These are phyloP conservation scores for Xenops minutus DNA, from an alignment of 2,797 vertebrate species.

Conservation along the genomic window DNA sequence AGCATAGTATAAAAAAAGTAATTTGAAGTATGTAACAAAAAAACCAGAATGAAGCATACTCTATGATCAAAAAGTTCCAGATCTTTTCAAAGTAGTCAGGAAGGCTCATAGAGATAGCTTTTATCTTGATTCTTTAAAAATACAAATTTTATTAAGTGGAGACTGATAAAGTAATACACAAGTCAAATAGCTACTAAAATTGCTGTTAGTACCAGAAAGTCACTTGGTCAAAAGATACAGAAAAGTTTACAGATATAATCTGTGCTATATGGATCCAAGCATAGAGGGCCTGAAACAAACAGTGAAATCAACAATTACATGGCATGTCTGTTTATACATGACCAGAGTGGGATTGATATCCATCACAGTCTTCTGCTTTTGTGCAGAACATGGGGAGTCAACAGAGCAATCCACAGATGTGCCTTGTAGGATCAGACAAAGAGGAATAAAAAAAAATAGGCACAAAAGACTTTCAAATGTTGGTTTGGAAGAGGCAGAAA, in stretches of 20 bases:
- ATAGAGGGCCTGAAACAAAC: background rate
- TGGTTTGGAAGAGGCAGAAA: slow-evolving; percentile 1
- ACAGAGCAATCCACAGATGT: background rate
- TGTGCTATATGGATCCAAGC: background rate
- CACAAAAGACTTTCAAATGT: background rate
- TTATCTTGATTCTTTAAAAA: background rate
- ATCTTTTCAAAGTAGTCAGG: background rate
- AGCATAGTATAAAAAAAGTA: background rate
- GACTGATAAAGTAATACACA: background rate
- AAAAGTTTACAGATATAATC: background rate
- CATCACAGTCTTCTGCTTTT: background rate
- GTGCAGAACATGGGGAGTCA: background rate
- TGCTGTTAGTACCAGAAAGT: background rate
- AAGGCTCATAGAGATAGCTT: background rate
- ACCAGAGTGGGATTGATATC: background rate
- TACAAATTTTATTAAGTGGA: background rate
- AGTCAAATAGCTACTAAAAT: background rate
- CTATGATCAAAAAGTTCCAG: background rate
- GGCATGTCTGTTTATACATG: background rate
- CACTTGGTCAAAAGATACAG: background rate
- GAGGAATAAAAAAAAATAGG: accelerated
- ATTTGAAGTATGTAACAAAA: background rate
- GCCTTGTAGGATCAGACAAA: background rate
- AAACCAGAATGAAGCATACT: background rate
- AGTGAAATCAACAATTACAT: background rate